Conservation (phyloP, 2,888 invertebrate genomes). For the Cephus pygmeus region DNA sequence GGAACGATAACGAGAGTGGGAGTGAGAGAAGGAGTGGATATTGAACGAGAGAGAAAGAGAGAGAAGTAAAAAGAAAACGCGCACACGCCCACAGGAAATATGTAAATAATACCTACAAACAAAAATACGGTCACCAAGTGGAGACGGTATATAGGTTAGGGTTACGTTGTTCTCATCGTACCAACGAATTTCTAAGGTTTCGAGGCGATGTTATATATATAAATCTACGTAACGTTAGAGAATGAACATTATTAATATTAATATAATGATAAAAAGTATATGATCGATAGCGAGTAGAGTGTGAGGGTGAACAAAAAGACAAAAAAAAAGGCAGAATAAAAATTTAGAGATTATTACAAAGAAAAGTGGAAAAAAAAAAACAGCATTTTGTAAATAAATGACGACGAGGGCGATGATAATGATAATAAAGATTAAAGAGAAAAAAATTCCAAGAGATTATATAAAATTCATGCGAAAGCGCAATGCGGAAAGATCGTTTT, state of each 20-base stretch:
- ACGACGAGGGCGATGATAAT: background rate
- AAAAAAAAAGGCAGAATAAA: constrained; percentile 21
- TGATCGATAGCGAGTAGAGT: constrained; percentile 54
- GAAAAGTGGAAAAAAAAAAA: constrained; percentile 61
- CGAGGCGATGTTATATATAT: constrained; percentile 33
- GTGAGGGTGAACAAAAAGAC: constrained; percentile 45
- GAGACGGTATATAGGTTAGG: background rate
- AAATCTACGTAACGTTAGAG: constrained; percentile 34
- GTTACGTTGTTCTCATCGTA: constrained; percentile 23
- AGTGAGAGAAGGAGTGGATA: background rate
- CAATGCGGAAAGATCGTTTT: background rate
- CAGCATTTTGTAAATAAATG: constrained; percentile 63
- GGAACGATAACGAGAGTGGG: background rate
- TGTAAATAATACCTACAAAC: constrained; percentile 22
- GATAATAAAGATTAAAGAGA: background rate
- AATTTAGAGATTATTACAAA: constrained; percentile 35
- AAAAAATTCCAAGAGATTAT: constrained; percentile 55
- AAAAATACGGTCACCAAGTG: constrained; percentile 19
- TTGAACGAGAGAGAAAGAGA: background rate
- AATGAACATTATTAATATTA: constrained; percentile 40
- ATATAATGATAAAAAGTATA: constrained; percentile 36
- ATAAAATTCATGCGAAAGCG: background rate
- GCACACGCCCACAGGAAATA: constrained; percentile 19
- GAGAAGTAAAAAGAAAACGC: background rate
- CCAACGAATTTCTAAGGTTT: constrained; percentile 34